Evolutionary conservation across 1,140 invertebrate genomes (phyloP), one percentile per base, ranked within the genome.

Genomic region (Zaprionus ornatus): DNA sequence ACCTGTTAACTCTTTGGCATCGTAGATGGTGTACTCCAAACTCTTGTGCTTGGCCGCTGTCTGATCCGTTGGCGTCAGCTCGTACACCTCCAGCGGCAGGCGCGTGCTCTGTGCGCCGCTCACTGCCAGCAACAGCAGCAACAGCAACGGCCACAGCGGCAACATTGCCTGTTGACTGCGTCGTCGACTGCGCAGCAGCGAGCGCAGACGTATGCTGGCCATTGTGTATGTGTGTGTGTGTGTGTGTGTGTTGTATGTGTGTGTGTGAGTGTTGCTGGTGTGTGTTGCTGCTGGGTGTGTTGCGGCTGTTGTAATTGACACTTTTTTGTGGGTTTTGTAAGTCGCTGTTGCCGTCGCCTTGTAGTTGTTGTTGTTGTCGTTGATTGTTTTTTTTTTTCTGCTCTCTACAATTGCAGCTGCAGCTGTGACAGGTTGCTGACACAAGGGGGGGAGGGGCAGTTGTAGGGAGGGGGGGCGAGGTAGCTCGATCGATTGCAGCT

Each of bases 1-100:
- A 71, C 65, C 66, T 79, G 83, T 70, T 29, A 75, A 32, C 71
- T 84, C 73, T 90, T 91, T 88, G 81, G 90, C 82, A 79, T 91
- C 77, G 40, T 85, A 85, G 56, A 91, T 84, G 4, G 73, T 72
- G 63, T 91, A 91, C 76, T 90, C 86, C 74, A 91, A 61, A 50
- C 73, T 90, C 84, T 90, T 91, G 79, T 88, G 90, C 75, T 88
- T 84, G 32, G 65, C 76, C 68, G 37, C 65, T 56, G 48, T 62
- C n/a, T 45, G 59, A 21, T 55, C 72, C 32, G 80, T 76, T 64
- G 91, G 76, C 60, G 91, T 91, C 67, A 92, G 78, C 65, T 92
- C 91, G 48, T 91, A 92, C 19, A 92, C 91, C 77, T 92, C 91
- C 6, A 92, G 77, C 59, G 91, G 91, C 60, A 92, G 77, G 48